These are phyloP conservation scores for Hyles euphorbiae DNA, from an alignment of 1,140 invertebrate genomes.

Conservation along the genomic window DNA sequence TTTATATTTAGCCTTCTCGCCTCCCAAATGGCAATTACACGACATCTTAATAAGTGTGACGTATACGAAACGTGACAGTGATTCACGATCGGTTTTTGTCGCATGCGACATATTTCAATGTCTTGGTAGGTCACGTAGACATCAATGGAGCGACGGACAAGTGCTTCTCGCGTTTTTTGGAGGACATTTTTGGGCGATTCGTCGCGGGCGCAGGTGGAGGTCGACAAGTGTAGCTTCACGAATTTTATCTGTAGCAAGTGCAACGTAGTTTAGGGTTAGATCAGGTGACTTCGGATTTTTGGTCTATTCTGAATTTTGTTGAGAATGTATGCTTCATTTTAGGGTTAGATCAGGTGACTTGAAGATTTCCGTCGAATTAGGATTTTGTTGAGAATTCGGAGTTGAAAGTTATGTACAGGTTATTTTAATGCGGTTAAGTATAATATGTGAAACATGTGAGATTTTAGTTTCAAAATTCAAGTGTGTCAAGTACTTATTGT, in stretches of 20 bases:
- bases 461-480: too few species aligned
- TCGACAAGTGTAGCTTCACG: conserved; percentile 37
- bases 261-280: conserved; percentile 1
- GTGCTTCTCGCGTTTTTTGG: conserved; percentile 20
- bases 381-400: too few species aligned
- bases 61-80: background rate
- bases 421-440: too few species aligned
- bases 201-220: conserved; percentile 50
- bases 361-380: too few species aligned
- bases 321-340: background rate
- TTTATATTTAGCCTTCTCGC: too few species aligned
- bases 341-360: background rate
- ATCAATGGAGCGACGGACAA: conserved; percentile 25
- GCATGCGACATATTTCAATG: conserved; percentile 26
- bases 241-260: conserved; percentile 23
- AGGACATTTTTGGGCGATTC: conserved; percentile 35
- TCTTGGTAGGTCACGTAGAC: conserved; percentile 45
- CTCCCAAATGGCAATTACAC: too few species aligned
- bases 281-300: background rate
- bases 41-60: too few species aligned
- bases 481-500: too few species aligned
- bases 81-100: conserved; percentile 20
- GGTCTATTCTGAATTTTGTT: background rate
- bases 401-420: too few species aligned
- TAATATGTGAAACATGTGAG: too few species aligned